A percentile compares a stretch with the other conserved stretches of the same genome.
Evolutionary conservation across 1,140 invertebrate species (phyloP).

Genomic region (Drosophila virilis): DNA sequence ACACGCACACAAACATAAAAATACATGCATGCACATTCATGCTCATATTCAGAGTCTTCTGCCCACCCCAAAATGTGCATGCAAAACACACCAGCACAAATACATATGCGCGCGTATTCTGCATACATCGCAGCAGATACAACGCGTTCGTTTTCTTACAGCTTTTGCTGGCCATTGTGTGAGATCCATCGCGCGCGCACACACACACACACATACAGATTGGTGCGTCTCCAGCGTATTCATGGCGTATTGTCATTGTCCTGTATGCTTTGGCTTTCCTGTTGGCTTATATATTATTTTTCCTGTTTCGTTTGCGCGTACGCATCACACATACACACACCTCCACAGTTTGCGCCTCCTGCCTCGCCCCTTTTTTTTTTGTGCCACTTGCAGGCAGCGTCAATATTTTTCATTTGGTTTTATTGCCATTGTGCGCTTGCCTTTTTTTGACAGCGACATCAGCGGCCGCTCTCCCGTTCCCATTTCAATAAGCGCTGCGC

Average conservation of each 20-base stretch:
- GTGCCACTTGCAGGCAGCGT: conserved; percentile 35
- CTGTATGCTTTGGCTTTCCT: conserved; percentile 31
- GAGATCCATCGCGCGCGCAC: conserved; percentile 36
- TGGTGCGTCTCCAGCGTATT: conserved; percentile 11
- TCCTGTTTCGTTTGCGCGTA: conserved; percentile 43
- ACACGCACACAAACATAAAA: not conserved
- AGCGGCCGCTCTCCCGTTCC: conserved; percentile 4
- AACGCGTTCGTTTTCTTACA: conserved; percentile 34
- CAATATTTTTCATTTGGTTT: conserved; percentile 35
- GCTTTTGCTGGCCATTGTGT: conserved; percentile 40
- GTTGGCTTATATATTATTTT: conserved; percentile 30
- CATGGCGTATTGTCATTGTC: conserved; percentile 45
- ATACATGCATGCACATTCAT: not conserved
- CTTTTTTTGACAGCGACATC: conserved; percentile 26
- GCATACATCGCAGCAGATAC: conserved; percentile 33
- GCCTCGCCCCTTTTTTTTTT: conserved; percentile 31
- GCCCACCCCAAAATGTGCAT: conserved; percentile 61
- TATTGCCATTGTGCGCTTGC: conserved; percentile 26
- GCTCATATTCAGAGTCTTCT: not conserved
- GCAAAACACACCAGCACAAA: conserved; percentile 27
- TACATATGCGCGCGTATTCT: conserved; percentile 48
- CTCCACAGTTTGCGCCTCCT: conserved; percentile 13
- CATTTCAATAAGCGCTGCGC: not conserved
- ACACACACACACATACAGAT: not conserved
- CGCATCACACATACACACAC: conserved; percentile 21